Conservation (phyloP, 2,113 vertebrate species). For the Astur gentilis region DNA sequence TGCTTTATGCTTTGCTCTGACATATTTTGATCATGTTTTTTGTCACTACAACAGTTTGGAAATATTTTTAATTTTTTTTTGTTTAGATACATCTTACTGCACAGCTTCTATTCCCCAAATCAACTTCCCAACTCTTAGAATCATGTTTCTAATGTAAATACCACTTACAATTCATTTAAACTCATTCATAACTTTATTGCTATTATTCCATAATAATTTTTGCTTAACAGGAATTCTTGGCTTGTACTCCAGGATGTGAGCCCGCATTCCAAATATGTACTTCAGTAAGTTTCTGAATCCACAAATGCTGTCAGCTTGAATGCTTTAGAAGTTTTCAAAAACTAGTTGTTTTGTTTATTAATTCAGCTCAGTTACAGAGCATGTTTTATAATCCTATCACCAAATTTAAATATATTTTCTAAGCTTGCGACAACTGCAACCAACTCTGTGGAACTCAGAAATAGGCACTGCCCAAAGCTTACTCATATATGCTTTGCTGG, state of each 20-base stretch:
- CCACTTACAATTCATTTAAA: neutral
- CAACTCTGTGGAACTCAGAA: neutral
- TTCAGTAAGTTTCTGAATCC: neutral
- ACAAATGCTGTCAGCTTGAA: neutral
- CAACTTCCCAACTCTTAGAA: neutral
- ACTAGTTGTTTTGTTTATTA: neutral
- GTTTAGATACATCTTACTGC: neutral
- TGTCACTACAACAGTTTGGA: neutral
- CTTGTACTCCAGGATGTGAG: neutral
- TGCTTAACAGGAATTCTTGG: neutral
- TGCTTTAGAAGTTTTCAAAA: neutral
- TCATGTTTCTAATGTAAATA: neutral
- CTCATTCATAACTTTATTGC: neutral
- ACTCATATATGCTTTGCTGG: neutral
- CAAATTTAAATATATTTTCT: neutral
- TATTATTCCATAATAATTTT: neutral
- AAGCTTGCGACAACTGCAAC: neutral
- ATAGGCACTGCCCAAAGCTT: neutral
- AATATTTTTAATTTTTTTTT: neutral
- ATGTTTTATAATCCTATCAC: neutral
- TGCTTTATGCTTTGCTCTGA: conserved; percentile 5
- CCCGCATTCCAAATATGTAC: neutral
- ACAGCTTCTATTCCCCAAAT: neutral
- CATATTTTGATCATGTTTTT: neutral
- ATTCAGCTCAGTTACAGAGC: neutral